These are phyloP conservation scores for Chorisops tibialis DNA, from an alignment of 2,888 invertebrate genomes.

Conservation along the genomic window DNA sequence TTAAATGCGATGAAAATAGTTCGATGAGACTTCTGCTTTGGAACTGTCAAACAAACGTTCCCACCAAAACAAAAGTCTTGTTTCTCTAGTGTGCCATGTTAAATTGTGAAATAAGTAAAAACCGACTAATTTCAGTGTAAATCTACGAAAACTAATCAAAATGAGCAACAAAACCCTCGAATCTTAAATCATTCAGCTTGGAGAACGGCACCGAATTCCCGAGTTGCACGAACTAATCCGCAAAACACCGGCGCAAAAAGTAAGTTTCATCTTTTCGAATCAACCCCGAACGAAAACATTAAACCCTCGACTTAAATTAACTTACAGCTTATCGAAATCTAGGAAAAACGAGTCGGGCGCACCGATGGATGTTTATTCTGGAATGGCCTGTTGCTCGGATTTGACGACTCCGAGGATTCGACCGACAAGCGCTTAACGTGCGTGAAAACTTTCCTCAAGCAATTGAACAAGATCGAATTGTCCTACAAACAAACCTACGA, in stretches of 20 bases:
- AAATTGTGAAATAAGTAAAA: too few relatives aligned
- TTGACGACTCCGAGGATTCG: slow-evolving; percentile 34
- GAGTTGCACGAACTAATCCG: slow-evolving; percentile 41
- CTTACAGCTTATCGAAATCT: slow-evolving; percentile 40
- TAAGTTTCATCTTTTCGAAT: slow-evolving; percentile 27
- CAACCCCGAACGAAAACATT: too few relatives aligned
- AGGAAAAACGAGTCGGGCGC: slow-evolving; percentile 40
- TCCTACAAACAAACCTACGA: slow-evolving; percentile 52
- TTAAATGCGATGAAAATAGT: too few relatives aligned
- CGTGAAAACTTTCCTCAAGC: slow-evolving; percentile 48
- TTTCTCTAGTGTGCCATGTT: too few relatives aligned
- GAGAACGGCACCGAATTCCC: slow-evolving; percentile 41
- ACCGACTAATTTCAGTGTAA: too few relatives aligned
- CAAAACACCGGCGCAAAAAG: slow-evolving; percentile 38
- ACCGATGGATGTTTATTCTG: slow-evolving; percentile 46
- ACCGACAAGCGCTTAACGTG: slow-evolving; percentile 46
- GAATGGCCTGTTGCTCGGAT: slow-evolving; percentile 46
- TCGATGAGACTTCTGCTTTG: too few relatives aligned
- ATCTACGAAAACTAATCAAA: not conserved
- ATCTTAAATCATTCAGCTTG: slow-evolving; percentile 39
- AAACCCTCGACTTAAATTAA: too few relatives aligned
- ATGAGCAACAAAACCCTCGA: slow-evolving; percentile 35
- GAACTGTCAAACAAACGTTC: not conserved
- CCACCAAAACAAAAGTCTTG: not conserved
- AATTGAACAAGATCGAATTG: slow-evolving; percentile 49